phyloP scores from a whole-genome alignment of 1,140 invertebrate species.

The Caenorhabditis brenneri region DNA sequence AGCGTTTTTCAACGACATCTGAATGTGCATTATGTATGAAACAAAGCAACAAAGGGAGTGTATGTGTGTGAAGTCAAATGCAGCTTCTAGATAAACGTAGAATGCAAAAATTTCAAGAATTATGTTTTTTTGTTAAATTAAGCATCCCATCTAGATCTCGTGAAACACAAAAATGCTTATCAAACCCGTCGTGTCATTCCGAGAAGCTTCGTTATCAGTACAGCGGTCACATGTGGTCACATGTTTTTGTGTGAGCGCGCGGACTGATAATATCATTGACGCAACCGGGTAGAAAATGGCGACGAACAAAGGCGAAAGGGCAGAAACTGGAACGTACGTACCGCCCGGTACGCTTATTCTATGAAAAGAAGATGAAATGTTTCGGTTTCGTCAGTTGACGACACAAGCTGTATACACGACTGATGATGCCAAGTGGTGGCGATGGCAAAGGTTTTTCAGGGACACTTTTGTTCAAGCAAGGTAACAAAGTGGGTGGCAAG shows the following conservation, averaged over 20 bases:
- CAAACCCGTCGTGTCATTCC: neutral
- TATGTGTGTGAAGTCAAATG: neutral
- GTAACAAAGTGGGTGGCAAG: neutral
- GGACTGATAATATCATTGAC: constrained; percentile 12
- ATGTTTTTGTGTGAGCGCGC: constrained; percentile 31
- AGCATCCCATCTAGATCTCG: neutral
- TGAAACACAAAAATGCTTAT: neutral
- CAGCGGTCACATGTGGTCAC: constrained; percentile 8
- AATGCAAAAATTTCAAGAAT: neutral
- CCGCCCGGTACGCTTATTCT: constrained; percentile 22
- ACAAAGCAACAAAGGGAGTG: neutral
- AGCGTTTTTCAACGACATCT: constrained; percentile 40
- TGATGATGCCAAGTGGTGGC: neutral
- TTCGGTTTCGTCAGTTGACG: constrained; percentile 35
- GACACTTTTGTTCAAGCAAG: neutral
- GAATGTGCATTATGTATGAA: constrained; percentile 3
- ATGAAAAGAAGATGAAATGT: neutral
- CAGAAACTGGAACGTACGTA: constrained; percentile 27
- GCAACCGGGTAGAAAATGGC: neutral
- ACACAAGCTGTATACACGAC: neutral
- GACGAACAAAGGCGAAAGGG: neutral
- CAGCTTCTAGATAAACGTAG: neutral
- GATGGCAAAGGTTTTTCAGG: constrained; percentile 12
- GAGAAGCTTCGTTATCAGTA: constrained; percentile 37
- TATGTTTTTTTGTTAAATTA: no score